phyloP scores from a whole-genome alignment of 2,113 vertebrate species.

The Bettongia penicillata region DNA sequence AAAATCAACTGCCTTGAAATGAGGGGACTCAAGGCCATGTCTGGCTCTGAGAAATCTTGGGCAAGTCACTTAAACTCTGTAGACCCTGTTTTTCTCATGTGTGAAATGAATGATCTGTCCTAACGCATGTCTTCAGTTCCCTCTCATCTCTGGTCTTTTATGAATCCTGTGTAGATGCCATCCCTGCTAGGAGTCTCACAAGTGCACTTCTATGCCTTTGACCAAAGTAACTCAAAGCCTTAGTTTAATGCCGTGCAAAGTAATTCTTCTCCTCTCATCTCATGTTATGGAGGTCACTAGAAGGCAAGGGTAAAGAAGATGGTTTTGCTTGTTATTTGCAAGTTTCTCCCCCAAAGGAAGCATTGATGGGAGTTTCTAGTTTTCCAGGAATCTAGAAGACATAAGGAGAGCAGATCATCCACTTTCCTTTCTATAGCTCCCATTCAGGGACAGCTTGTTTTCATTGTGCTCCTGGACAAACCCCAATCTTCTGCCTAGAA shows the following conservation, averaged over 20 bases:
- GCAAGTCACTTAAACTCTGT: neutral
- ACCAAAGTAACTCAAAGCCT: neutral
- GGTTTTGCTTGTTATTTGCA: neutral
- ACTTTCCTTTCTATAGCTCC: neutral
- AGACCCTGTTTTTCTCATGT: neutral
- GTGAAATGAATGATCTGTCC: neutral
- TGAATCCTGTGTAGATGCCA: neutral
- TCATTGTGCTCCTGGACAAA: neutral
- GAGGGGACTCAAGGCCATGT: neutral
- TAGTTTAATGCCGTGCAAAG: neutral
- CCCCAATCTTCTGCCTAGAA: neutral
- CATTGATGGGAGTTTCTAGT: neutral
- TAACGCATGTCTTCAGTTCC: neutral
- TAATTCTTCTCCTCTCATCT: neutral
- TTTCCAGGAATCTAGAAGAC: neutral
- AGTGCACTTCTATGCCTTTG: neutral
- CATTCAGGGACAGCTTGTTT: neutral
- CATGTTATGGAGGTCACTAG: neutral
- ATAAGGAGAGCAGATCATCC: neutral
- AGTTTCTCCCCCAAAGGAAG: neutral
- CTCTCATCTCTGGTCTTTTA: neutral
- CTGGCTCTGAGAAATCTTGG: neutral
- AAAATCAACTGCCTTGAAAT: neutral
- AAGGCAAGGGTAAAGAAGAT: neutral
- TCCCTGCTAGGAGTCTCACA: neutral